These are phyloP conservation scores for Acronicta alni DNA, from an alignment of 2,888 invertebrate species.

Conservation along the genomic window DNA sequence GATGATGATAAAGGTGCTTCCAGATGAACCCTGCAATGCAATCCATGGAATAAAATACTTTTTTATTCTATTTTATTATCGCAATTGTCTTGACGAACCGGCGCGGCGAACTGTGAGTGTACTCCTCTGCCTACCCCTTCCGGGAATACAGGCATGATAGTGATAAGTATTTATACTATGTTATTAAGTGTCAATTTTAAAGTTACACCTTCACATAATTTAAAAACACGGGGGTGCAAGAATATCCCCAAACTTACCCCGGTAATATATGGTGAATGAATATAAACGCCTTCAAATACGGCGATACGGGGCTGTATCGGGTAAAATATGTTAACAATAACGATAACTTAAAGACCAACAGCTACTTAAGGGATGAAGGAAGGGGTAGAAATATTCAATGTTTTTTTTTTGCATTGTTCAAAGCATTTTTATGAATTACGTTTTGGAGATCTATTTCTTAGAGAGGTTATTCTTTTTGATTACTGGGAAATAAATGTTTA, in stretches of 20 bases:
- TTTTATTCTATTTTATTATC: too few species aligned
- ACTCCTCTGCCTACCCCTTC: too few species aligned
- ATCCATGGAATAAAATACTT: too few species aligned
- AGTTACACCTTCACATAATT: background rate
- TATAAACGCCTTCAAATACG: slow-evolving; percentile 69
- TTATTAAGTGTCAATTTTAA: background rate
- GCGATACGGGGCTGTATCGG: slow-evolving; percentile 66
- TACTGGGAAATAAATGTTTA: too few species aligned
- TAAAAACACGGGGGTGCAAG: background rate
- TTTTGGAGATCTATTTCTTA: too few species aligned
- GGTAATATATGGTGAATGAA: slow-evolving; percentile 69
- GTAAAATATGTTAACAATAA: slow-evolving; percentile 86
- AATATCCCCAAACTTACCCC: slow-evolving; percentile 52
- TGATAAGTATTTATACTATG: too few species aligned
- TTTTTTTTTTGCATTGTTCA: slow-evolving; percentile 41
- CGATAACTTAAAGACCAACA: slow-evolving; percentile 69
- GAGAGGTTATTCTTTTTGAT: too few species aligned
- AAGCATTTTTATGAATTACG: slow-evolving; percentile 31
- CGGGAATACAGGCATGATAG: too few species aligned
- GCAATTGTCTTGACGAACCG: too few species aligned
- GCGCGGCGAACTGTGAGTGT: too few species aligned
- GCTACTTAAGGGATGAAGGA: slow-evolving; percentile 75
- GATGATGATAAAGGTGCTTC: too few species aligned
- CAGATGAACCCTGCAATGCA: too few species aligned
- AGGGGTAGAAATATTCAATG: slow-evolving; percentile 58